Evolutionary conservation across 1,140 invertebrate genomes (phyloP).

Genomic region (Drosophila auraria): DNA sequence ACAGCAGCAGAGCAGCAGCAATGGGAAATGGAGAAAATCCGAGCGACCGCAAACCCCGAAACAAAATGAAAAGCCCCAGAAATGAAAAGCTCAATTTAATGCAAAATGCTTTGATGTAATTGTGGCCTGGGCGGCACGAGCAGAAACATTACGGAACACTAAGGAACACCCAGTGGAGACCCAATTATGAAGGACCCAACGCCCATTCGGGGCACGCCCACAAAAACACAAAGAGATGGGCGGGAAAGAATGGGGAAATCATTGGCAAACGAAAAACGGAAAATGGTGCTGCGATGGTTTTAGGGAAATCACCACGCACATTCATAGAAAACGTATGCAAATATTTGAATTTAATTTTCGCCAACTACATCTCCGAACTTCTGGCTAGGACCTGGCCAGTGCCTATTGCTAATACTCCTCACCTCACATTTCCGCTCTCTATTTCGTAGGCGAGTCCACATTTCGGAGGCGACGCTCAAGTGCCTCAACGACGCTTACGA

Average conservation of each 20-base stretch:
- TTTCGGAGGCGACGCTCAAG: constrained; percentile 93
- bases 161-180: constrained; percentile 38
- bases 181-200: constrained; percentile 67
- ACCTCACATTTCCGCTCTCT: background rate
- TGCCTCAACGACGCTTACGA: constrained; percentile 95
- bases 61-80: constrained; percentile 60
- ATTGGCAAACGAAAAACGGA: constrained; percentile 9
- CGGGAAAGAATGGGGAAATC: constrained; percentile 26
- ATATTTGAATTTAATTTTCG: constrained; percentile 83
- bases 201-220: constrained; percentile 23
- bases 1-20: constrained; percentile 7
- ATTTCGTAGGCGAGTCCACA: constrained; percentile 92
- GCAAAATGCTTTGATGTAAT: constrained; percentile 82
- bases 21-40: constrained; percentile 22
- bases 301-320: constrained; percentile 65
- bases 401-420: constrained; percentile 11
- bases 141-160: constrained; percentile 11
- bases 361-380: constrained; percentile 59
- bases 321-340: constrained; percentile 69
- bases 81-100: constrained; percentile 73
- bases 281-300: constrained; percentile 17
- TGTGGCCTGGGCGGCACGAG: constrained; percentile 55
- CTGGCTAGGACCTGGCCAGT: background rate
- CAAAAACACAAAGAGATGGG: constrained; percentile 39
- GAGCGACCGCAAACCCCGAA: constrained; percentile 50